Conservation (phyloP, 1,140 invertebrate species). For the Drosophila miranda region DNA sequence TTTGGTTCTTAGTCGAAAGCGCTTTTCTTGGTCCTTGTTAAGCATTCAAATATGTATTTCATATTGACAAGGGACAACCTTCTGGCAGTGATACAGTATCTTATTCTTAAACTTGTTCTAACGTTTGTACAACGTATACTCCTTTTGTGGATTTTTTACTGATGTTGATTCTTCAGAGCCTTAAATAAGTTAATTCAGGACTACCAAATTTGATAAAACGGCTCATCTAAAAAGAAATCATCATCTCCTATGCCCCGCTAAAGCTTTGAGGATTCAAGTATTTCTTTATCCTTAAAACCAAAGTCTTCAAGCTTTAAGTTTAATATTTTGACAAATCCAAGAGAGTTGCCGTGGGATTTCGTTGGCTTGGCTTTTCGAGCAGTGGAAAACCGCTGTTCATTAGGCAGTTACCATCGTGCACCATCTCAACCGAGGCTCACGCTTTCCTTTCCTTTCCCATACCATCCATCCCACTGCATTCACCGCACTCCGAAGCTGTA, state of each 20-base stretch:
- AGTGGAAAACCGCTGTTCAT: conserved; percentile 36
- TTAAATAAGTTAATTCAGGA: too few species aligned
- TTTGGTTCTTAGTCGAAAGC: conserved; percentile 21
- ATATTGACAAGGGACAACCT: conserved; percentile 30
- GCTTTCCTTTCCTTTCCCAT: too few species aligned
- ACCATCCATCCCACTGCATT: neutral
- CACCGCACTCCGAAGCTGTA: neutral
- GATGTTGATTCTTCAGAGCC: too few species aligned
- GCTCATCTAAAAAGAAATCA: too few species aligned
- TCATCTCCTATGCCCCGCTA: too few species aligned
- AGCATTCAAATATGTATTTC: conserved; percentile 26
- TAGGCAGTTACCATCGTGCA: conserved; percentile 15
- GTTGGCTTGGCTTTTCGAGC: conserved; percentile 14
- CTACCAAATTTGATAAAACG: too few species aligned
- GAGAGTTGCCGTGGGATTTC: neutral
- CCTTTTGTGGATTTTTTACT: too few species aligned
- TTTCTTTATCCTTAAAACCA: neutral
- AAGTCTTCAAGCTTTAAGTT: conserved; percentile 7
- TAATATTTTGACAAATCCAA: conserved; percentile 10
- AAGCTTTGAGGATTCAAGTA: too few species aligned
- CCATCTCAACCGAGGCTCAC: too few species aligned
- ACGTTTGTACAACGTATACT: neutral
- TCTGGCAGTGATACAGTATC: neutral
- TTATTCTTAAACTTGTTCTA: neutral
- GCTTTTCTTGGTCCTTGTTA: neutral